Base-by-base conservation (phyloP, 2,888 invertebrate species). In the Hirtodrosophila trivittata region DNA sequence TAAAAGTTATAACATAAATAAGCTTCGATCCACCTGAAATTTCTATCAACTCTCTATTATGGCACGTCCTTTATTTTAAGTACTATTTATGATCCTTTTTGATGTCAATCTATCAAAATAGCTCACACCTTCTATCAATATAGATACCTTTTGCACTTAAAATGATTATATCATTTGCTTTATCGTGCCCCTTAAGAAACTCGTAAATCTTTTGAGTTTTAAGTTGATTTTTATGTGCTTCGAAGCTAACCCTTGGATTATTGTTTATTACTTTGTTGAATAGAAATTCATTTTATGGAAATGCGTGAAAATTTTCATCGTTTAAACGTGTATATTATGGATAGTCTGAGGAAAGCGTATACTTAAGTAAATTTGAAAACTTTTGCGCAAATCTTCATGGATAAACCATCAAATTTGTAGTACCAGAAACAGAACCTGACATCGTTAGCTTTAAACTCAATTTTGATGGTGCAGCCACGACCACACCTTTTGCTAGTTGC, bases 401-500 rank as follows among this genome's bases (percentile, higher is more conserved):
- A 51, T 28, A 45, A 1, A 37, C 26, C 45, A 64, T 59, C 45
- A 49, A 64, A 59, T 33, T 13, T 13, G 4, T 10, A 9, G 14
- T 33, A 33, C 45, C 33, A 57, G 5, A 28, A 28, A 50, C 26
- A 46, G 32, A 37, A 18, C n/a, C 28, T 52, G 28, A 38, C 46
- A 62, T 71, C 71, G 50, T 74, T 75, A 54, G 71, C 75, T 67
- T 46, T 55, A 64, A 81, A 67, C 64, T 54, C 55, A 63, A 63
- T 72, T 66, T 68, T 9, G 47, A 62, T 59, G 57, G 51, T 16
- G 28, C 7, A n/a, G 21, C 1, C 10, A 25, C 47, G 46, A 54
- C 69, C 75, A 77, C 78, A 83, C 78, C 78, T 78, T 80, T 77
- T 72, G 63, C 66, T 69, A 54, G 66, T 80, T 63, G 49, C 26